Evolutionary conservation across 2,888 invertebrate genomes (phyloP).

Genomic region (Stictocephala bisonia): DNA sequence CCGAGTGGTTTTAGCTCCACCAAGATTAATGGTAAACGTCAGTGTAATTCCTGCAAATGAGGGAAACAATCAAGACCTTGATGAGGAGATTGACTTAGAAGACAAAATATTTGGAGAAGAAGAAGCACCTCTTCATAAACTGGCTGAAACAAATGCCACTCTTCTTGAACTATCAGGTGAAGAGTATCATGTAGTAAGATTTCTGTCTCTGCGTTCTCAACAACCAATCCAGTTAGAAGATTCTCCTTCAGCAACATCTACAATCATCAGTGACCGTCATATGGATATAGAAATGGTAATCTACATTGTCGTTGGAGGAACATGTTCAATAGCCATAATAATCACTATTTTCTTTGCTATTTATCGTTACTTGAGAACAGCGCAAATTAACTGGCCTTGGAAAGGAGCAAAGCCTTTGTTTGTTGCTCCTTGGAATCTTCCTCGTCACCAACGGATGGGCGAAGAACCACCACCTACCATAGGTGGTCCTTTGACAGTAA

Average conservation of each 20-base stretch:
- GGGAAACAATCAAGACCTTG: constrained; percentile 50
- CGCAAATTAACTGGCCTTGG: constrained; percentile 57
- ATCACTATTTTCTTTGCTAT: constrained; percentile 56
- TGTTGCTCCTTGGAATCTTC: constrained; percentile 50
- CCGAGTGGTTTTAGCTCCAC: constrained; percentile 61
- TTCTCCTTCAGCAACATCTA: constrained; percentile 51
- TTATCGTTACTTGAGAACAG: constrained; percentile 53
- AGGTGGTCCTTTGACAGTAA: constrained; percentile 59
- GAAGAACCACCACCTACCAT: constrained; percentile 52
- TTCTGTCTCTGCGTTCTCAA: constrained; percentile 57
- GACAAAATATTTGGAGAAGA: constrained; percentile 56
- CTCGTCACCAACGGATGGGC: constrained; percentile 55
- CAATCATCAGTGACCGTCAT: constrained; percentile 57
- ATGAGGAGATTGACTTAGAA: constrained; percentile 56
- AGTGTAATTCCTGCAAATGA: constrained; percentile 60
- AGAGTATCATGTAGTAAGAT: constrained; percentile 61
- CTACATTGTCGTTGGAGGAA: constrained; percentile 59
- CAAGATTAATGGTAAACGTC: constrained; percentile 61
- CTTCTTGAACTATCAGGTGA: constrained; percentile 62
- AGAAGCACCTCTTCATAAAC: constrained; percentile 60
- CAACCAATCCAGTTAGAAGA: constrained; percentile 57
- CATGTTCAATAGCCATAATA: constrained; percentile 55
- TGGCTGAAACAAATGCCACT: constrained; percentile 62
- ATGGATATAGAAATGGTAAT: constrained; percentile 61
- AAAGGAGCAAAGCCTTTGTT: constrained; percentile 55